Conservation (phyloP, 1,140 invertebrate species). For the Zaprionus nigranus region DNA sequence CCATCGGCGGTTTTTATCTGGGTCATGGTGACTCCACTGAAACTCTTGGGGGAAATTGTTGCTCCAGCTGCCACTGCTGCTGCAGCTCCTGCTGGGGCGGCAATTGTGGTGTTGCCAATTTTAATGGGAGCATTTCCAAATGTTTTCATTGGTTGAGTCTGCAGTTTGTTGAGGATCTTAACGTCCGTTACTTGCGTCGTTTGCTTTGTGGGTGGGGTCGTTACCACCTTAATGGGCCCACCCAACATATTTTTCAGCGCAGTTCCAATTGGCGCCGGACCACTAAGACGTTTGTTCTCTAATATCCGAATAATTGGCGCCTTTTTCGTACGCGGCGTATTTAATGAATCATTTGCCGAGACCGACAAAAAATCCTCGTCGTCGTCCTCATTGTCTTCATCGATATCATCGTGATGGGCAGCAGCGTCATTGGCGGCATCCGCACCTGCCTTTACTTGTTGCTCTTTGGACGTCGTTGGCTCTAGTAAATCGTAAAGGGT, state of each 20-base stretch:
- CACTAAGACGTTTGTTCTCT: slow-evolving; percentile 53
- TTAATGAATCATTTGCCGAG: slow-evolving; percentile 58
- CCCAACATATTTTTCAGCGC: slow-evolving; percentile 52
- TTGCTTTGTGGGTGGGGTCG: slow-evolving; percentile 18
- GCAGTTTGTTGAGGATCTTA: slow-evolving; percentile 65
- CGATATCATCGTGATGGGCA: slow-evolving; percentile 21
- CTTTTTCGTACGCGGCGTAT: slow-evolving; percentile 72
- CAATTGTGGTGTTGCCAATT: slow-evolving; percentile 56
- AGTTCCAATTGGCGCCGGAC: slow-evolving; percentile 23
- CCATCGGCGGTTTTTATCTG: slow-evolving; percentile 66
- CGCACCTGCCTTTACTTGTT: slow-evolving; percentile 45
- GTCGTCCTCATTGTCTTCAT: slow-evolving; percentile 25
- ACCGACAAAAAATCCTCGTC: neutral
- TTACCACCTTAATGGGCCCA: slow-evolving; percentile 43
- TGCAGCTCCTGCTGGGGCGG: slow-evolving; percentile 6
- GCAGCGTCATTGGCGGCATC: slow-evolving; percentile 26
- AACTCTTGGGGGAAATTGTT: slow-evolving; percentile 21
- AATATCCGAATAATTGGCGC: slow-evolving; percentile 49
- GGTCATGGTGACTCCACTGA: slow-evolving; percentile 49
- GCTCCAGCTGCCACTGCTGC: slow-evolving; percentile 6
- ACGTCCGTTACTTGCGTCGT: slow-evolving; percentile 45
- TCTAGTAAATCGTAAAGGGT: slow-evolving; percentile 76
- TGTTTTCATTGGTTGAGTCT: slow-evolving; percentile 34
- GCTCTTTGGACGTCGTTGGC: slow-evolving; percentile 51
- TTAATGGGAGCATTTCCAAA: slow-evolving; percentile 40